These are phyloP conservation scores for Netelia melanura DNA, from an alignment of 2,888 invertebrate genomes.

Conservation along the genomic window DNA sequence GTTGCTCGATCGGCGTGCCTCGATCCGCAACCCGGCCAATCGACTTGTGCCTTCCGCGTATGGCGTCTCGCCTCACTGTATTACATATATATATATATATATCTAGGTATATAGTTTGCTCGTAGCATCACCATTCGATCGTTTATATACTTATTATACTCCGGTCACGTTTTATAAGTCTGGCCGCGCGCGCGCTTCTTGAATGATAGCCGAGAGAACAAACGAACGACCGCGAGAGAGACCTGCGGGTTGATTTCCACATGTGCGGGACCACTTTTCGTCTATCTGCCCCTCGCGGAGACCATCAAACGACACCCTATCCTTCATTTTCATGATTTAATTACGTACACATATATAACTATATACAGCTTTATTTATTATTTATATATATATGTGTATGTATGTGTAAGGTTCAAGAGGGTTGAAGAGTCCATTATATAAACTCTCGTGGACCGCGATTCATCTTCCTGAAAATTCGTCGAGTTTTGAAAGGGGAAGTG, in stretches of 20 bases:
- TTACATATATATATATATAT: constrained; percentile 15
- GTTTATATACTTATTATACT: constrained; percentile 61
- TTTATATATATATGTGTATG: neutral
- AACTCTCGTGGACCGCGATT: constrained; percentile 54
- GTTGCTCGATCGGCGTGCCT: constrained; percentile 55
- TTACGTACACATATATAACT: neutral
- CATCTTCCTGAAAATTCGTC: constrained; percentile 61
- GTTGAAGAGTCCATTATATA: constrained; percentile 11
- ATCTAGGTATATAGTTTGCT: constrained; percentile 42
- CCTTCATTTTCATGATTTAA: constrained; percentile 49
- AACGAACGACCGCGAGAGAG: constrained; percentile 42
- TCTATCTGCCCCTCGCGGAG: constrained; percentile 15
- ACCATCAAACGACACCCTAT: constrained; percentile 7
- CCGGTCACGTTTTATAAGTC: constrained; percentile 68
- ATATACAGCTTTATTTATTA: neutral
- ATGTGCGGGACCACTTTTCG: constrained; percentile 6
- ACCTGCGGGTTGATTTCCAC: constrained; percentile 15
- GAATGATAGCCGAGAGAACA: constrained; percentile 45
- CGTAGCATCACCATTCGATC: constrained; percentile 49
- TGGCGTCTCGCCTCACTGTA: constrained; percentile 37
- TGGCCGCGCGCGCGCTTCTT: constrained; percentile 42
- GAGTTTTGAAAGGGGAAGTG: constrained; percentile 24
- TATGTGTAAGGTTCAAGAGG: constrained; percentile 5
- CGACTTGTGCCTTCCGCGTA: constrained; percentile 71
- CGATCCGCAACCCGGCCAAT: constrained; percentile 57